A percentile compares a stretch with the other conserved stretches of the same genome.
Evolutionary conservation across 1,140 invertebrate species (phyloP).

Genomic region (Drosophila nebulosa): DNA sequence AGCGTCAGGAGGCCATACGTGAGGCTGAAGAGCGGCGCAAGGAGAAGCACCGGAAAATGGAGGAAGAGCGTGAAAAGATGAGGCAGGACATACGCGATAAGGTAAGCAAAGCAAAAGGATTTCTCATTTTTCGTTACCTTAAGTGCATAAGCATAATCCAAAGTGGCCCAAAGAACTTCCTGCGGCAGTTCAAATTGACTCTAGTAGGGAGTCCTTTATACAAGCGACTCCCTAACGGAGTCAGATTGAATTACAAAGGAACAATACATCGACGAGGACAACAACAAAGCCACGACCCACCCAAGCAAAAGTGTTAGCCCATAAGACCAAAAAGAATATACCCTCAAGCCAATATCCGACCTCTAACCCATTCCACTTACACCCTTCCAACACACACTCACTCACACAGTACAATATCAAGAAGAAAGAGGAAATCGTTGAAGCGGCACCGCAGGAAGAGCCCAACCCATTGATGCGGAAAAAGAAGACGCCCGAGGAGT

Average conservation of each 20-base stretch:
- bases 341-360: neutral
- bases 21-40: slow-evolving; percentile 96
- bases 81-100: slow-evolving; percentile 98
- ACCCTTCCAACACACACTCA: neutral
- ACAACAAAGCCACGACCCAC: slow-evolving; percentile 20
- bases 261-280: too few relatives aligned
- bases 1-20: slow-evolving; percentile 94
- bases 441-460: slow-evolving; percentile 89
- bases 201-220: slow-evolving; percentile 96
- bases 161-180: slow-evolving; percentile 82
- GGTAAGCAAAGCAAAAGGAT: slow-evolving; percentile 83
- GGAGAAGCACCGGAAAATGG: slow-evolving; percentile 99
- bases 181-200: slow-evolving; percentile 96
- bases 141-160: slow-evolving; percentile 16
- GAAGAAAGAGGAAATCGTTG: slow-evolving; percentile 95
- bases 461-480: slow-evolving; percentile 96
- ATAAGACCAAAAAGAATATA: neutral
- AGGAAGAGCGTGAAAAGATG: slow-evolving; percentile 98
- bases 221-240: slow-evolving; percentile 96
- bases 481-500: slow-evolving; percentile 98
- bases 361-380: neutral
- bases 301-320: slow-evolving; percentile 25
- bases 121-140: neutral
- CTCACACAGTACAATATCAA: slow-evolving; percentile 96
- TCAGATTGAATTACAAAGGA: slow-evolving; percentile 90